phyloP scores from a whole-genome alignment of 2,888 invertebrate genomes.

The Machimus rusticus region DNA sequence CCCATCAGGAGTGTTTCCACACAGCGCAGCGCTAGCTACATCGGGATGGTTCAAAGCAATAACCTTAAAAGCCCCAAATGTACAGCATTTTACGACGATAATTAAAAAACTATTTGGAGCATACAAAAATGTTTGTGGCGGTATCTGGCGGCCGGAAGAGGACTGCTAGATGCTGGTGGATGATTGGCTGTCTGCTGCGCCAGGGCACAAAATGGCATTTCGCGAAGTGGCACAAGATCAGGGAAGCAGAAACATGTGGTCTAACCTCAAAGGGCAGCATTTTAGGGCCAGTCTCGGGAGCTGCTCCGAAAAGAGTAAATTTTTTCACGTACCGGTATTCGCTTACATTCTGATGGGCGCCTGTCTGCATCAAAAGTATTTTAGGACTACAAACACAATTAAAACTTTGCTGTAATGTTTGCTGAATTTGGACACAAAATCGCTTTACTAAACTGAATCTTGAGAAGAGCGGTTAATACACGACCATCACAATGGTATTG shows the following conservation, averaged over 20 bases:
- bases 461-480: background rate
- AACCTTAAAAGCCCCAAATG: conserved; percentile 12
- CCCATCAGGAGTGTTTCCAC: background rate
- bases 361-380: background rate
- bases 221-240: conserved; percentile 8
- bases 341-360: background rate
- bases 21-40: background rate
- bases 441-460: background rate
- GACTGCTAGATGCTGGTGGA: background rate
- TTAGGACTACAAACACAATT: background rate
- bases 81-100: conserved; percentile 2
- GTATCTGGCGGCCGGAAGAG: background rate
- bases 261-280: conserved; percentile 5
- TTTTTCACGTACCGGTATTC: background rate
- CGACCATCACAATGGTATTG: background rate
- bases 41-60: background rate
- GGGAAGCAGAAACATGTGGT: conserved; percentile 9
- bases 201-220: background rate
- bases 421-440: background rate
- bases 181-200: background rate
- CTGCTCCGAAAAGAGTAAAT: background rate
- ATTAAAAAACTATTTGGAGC: conserved; percentile 30
- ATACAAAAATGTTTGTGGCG: conserved; percentile 22
- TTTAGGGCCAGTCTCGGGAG: background rate
- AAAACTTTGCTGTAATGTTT: background rate